Conservation (phyloP, 2,113 vertebrate genomes). For the Anser cygnoides region DNA sequence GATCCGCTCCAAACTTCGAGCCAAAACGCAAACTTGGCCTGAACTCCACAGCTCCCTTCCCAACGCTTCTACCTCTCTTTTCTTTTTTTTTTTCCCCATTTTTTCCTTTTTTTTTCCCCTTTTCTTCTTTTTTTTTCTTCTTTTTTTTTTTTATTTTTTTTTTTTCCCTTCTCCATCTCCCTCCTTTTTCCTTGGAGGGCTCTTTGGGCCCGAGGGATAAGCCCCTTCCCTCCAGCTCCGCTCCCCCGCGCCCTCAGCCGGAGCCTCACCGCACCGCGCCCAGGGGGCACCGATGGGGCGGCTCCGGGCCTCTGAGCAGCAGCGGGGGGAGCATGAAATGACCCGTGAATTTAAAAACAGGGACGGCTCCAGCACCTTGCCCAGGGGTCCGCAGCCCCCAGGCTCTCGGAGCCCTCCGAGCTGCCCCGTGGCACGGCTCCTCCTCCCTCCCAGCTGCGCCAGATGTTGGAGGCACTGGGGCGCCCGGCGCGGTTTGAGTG, state of each 20-base stretch:
- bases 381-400: neutral
- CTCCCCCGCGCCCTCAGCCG: neutral
- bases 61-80: neutral
- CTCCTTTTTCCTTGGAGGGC: neutral
- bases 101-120: too few relatives aligned
- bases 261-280: neutral
- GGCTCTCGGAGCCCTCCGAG: neutral
- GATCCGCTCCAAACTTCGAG: slow-evolving; percentile 63
- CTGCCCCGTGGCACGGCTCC: neutral
- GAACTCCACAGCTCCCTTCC: neutral
- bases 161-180: neutral
- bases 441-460: slow-evolving; percentile 10
- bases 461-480: neutral
- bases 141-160: neutral
- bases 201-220: neutral
- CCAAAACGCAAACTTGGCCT: slow-evolving; percentile 61
- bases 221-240: neutral
- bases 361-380: neutral
- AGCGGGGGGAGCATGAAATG: neutral
- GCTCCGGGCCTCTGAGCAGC: neutral
- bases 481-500: neutral
- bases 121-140: too few relatives aligned
- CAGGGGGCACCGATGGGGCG: neutral
- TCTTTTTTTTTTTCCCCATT: too few relatives aligned
- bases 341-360: neutral